Conservation (phyloP, 2,888 invertebrate species). For the Chaitophorus viminalis region DNA sequence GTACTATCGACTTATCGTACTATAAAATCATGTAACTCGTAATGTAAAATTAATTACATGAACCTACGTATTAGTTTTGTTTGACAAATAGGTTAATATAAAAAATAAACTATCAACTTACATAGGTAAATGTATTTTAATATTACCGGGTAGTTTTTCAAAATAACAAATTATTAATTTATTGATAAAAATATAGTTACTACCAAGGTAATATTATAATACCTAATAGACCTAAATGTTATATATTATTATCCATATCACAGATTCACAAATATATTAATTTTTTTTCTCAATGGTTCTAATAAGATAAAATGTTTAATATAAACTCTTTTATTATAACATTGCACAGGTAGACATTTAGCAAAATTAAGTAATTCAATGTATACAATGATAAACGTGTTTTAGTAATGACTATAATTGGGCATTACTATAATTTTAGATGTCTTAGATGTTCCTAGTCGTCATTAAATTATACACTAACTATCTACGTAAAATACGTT, state of each 20-base stretch:
- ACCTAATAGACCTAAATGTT: no score
- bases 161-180: neutral
- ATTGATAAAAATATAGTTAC: neutral
- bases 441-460: neutral
- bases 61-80: no score
- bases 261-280: neutral
- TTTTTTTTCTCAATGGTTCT: neutral
- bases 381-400: neutral
- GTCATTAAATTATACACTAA: neutral
- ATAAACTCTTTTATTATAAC: no score
- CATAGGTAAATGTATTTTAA: no score
- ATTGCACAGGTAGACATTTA: neutral
- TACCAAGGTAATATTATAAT: neutral
- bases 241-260: neutral
- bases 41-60: no score
- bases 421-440: neutral
- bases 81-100: no score
- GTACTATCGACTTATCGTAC: no score
- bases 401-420: neutral
- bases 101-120: no score
- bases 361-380: neutral
- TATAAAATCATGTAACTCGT: no score
- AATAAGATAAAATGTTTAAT: neutral
- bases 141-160: no score
- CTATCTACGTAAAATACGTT: neutral